phyloP scores from a whole-genome alignment of 2,797 vertebrate species.

The Myoxocephalus aenaeus region DNA sequence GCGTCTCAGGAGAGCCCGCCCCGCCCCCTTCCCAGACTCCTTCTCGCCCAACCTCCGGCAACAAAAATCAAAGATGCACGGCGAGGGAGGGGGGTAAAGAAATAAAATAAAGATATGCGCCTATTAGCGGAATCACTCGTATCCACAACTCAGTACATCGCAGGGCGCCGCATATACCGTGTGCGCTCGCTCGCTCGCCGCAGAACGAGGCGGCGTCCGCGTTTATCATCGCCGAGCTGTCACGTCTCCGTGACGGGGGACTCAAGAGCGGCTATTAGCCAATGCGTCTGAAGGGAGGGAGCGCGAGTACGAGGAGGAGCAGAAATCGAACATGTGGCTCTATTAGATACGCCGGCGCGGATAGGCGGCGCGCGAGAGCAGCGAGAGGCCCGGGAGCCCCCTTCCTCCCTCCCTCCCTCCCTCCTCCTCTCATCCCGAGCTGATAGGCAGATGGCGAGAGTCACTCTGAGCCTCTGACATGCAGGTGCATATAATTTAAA shows the following conservation, averaged over 20 bases:
- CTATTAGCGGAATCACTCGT: constrained; percentile 71
- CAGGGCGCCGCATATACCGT: constrained; percentile 56
- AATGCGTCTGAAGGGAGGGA: constrained; percentile 82
- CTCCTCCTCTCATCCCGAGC: constrained; percentile 92
- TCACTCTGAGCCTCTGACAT: constrained; percentile 94
- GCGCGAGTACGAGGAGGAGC: constrained; percentile 87
- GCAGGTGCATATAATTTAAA: constrained; percentile 99
- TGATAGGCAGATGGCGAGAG: constrained; percentile 98
- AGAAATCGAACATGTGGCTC: constrained; percentile 94
- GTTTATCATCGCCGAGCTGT: constrained; percentile 93
- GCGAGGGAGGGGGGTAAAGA: neutral
- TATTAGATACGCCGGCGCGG: constrained; percentile 82
- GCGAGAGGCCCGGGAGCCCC: constrained; percentile 77
- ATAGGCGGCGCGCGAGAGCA: constrained; percentile 36
- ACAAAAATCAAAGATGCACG: constrained; percentile 72
- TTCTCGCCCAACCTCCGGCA: constrained; percentile 51
- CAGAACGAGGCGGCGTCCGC: constrained; percentile 88
- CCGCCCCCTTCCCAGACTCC: constrained; percentile 26
- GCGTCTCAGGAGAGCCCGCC: constrained; percentile 72
- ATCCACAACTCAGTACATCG: constrained; percentile 58
- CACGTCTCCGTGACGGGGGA: constrained; percentile 91
- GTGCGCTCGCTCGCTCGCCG: constrained; percentile 81
- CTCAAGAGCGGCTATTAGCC: constrained; percentile 93
- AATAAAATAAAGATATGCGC: constrained; percentile 55
- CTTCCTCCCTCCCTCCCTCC: constrained; percentile 86